phyloP scores from a whole-genome alignment of 2,888 invertebrate genomes.

The Drosophila stalkeri region DNA sequence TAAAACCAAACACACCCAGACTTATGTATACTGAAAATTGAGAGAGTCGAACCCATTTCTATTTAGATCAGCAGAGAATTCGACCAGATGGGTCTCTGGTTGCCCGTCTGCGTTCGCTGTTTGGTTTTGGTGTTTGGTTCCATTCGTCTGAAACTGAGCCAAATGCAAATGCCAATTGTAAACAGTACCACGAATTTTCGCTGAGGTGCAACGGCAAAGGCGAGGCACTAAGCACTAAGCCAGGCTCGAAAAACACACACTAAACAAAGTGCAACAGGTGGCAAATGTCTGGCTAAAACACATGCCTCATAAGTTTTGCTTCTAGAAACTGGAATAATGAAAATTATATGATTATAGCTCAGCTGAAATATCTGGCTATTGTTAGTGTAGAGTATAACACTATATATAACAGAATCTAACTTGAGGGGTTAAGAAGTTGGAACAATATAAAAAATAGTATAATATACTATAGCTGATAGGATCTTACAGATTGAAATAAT shows the following conservation, averaged over 20 bases:
- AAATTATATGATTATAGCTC: neutral
- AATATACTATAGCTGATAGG: no score
- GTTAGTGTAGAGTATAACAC: neutral
- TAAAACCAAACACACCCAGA: neutral
- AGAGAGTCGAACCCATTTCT: slow-evolving; percentile 7
- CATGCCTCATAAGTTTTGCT: neutral
- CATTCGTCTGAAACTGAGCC: slow-evolving; percentile 25
- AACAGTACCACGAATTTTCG: slow-evolving; percentile 25
- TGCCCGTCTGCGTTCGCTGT: neutral
- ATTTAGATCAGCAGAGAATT: slow-evolving; percentile 8
- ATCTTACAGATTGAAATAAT: no score
- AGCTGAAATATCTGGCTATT: no score
- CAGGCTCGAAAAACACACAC: neutral
- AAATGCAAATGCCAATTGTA: slow-evolving; percentile 13
- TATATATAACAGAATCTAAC: no score
- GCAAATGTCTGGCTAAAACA: neutral
- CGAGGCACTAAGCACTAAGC: neutral
- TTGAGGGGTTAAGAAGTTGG: no score
- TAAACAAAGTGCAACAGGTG: slow-evolving; percentile 9
- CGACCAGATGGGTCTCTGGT: neutral
- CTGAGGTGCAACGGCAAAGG: neutral
- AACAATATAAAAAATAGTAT: no score
- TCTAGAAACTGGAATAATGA: neutral
- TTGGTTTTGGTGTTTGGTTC: slow-evolving; percentile 28
- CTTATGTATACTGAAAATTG: neutral